phyloP scores from a whole-genome alignment of 2,888 invertebrate genomes.

The Andrena trimmerana region DNA sequence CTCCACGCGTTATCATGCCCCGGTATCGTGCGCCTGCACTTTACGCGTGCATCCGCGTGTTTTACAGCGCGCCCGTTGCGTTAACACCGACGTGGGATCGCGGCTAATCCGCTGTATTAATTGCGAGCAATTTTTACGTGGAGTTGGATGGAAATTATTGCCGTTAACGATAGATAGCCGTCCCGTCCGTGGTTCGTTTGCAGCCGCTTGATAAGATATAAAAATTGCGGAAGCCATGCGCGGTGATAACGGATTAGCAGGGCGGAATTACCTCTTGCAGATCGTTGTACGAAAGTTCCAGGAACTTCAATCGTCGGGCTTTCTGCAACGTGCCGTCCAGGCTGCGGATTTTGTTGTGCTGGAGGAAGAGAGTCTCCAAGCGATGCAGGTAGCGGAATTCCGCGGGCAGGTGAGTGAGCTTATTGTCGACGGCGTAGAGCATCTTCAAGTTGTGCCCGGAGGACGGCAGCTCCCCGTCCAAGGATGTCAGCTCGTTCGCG shows the following conservation, averaged over 20 bases:
- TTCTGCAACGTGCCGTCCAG: constrained; percentile 91
- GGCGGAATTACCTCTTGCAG: constrained; percentile 88
- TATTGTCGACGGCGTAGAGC: constrained; percentile 91
- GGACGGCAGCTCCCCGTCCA: constrained; percentile 92
- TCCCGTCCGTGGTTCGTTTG: not conserved
- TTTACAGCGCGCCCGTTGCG: not conserved
- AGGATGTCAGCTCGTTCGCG: constrained; percentile 90
- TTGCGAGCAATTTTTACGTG: not conserved
- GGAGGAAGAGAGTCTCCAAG: constrained; percentile 90
- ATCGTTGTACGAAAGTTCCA: constrained; percentile 91
- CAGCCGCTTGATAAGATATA: not conserved
- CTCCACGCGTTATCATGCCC: constrained; percentile 65
- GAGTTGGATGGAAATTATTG: not conserved
- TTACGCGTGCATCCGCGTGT: constrained; percentile 42
- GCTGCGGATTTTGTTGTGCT: constrained; percentile 90
- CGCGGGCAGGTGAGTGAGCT: constrained; percentile 89
- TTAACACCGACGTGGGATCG: constrained; percentile 7
- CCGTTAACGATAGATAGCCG: not conserved
- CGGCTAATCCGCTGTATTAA: constrained; percentile 5
- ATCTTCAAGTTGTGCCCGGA: constrained; percentile 89
- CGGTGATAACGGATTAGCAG: not conserved
- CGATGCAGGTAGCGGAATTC: constrained; percentile 90
- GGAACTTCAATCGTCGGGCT: constrained; percentile 88
- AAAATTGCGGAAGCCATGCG: constrained; percentile 2
- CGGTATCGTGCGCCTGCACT: constrained; percentile 50